A percentile compares a stretch with the other conserved stretches of the same genome.
Conservation (phyloP, 2,797 vertebrate genomes). For the Microchirus variegatus region DNA sequence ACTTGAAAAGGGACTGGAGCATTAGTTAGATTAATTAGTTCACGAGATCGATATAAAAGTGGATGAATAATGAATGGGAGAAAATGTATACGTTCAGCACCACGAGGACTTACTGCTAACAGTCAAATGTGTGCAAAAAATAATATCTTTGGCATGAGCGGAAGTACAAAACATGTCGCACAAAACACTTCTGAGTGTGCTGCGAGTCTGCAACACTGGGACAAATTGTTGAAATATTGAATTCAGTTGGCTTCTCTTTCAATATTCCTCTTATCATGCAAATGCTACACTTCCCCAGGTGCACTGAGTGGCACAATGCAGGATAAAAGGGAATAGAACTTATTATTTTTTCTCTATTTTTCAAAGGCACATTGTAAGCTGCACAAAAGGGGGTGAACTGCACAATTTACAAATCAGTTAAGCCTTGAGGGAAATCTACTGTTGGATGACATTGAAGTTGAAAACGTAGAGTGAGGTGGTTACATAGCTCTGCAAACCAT, state of each 20-base stretch:
- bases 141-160: conserved; percentile 19
- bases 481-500: conserved; percentile 59
- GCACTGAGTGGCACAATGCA: conserved; percentile 56
- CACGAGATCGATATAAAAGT: conserved; percentile 46
- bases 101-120: conserved; percentile 15
- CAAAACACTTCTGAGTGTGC: conserved; percentile 24
- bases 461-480: conserved; percentile 63
- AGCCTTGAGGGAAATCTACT: conserved; percentile 70
- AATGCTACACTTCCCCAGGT: conserved; percentile 72
- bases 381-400: conserved; percentile 71
- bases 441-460: conserved; percentile 79
- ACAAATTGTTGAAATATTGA: conserved; percentile 62
- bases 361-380: conserved; percentile 76
- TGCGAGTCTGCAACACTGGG: conserved; percentile 18
- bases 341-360: conserved; percentile 68
- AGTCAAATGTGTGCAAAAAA: conserved; percentile 29
- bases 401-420: conserved; percentile 76
- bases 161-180: conserved; percentile 26
- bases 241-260: conserved; percentile 58
- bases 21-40: conserved; percentile 42
- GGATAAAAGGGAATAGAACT: conserved; percentile 76
- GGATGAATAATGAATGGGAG: conserved; percentile 51
- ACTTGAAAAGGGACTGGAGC: conserved; percentile 7
- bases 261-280: conserved; percentile 74
- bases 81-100: conserved; percentile 28